A percentile compares a stretch with the other conserved stretches of the same genome.
phyloP scores from a whole-genome alignment of 2,888 invertebrate species.

The Xylocampa areola region DNA sequence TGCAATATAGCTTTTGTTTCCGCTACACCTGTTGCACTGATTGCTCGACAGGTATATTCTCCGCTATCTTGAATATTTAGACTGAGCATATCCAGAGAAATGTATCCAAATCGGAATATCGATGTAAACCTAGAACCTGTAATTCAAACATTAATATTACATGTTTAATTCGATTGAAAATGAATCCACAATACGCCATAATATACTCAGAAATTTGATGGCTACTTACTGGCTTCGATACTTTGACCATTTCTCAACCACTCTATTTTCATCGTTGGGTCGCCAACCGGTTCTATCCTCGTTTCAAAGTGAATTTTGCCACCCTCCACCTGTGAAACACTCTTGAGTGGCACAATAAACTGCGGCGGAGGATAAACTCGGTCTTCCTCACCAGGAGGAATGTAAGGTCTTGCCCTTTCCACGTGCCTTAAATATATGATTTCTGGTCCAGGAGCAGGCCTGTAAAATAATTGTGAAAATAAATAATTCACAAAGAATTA shows the following conservation, averaged over 20 bases:
- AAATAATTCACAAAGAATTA: neutral
- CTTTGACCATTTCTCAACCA: conserved; percentile 98
- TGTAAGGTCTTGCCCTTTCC: conserved; percentile 95
- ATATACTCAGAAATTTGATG: neutral
- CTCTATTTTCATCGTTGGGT: conserved; percentile 98
- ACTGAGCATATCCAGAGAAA: conserved; percentile 97
- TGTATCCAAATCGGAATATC: conserved; percentile 99
- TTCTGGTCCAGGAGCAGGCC: conserved; percentile 97
- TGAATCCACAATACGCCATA: neutral
- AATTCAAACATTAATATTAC: conserved; percentile 54
- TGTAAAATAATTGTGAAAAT: conserved; percentile 71
- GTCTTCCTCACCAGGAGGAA: conserved; percentile 95
- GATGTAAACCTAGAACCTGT: conserved; percentile 98
- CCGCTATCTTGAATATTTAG: conserved; percentile 96
- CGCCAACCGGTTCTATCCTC: conserved; percentile 98
- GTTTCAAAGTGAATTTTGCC: conserved; percentile 99
- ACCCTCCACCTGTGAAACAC: conserved; percentile 96
- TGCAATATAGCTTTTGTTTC: conserved; percentile 95
- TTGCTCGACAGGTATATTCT: conserved; percentile 96
- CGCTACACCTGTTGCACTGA: conserved; percentile 95
- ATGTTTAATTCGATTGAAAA: neutral
- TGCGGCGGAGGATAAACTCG: conserved; percentile 96
- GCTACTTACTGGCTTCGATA: conserved; percentile 95
- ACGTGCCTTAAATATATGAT: conserved; percentile 97
- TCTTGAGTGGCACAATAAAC: conserved; percentile 96